These are phyloP conservation scores for Martes martes DNA, from an alignment of 2,113 vertebrate species.

Conservation along the genomic window DNA sequence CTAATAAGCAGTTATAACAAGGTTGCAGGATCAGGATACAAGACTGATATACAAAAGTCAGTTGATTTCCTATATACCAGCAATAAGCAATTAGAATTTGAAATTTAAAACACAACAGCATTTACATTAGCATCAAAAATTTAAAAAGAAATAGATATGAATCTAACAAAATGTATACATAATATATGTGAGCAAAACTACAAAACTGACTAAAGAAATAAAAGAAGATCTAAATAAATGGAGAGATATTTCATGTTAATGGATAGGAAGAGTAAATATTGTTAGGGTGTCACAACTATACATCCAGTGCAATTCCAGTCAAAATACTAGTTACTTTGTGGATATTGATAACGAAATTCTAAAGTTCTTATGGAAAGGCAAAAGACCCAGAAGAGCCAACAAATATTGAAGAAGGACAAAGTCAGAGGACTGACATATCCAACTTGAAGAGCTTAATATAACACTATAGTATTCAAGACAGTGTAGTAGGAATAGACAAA, in stretches of 20 bases:
- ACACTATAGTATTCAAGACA: neutral
- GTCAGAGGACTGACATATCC: neutral
- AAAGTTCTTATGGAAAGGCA: neutral
- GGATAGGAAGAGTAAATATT: neutral
- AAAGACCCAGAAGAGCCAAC: neutral
- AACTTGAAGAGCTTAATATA: neutral
- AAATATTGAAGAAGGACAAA: neutral
- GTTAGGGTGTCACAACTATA: neutral
- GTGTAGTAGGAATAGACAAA: neutral
- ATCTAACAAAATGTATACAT: neutral
- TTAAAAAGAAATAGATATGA: neutral
- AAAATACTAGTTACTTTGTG: neutral
- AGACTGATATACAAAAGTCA: neutral
- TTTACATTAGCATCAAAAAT: neutral
- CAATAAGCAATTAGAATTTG: neutral
- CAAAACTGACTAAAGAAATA: neutral
- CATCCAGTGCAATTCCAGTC: neutral
- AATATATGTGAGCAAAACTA: neutral
- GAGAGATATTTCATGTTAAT: neutral
- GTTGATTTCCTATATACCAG: neutral
- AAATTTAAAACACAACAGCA: neutral
- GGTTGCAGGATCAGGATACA: neutral
- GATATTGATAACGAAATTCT: neutral
- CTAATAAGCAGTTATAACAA: neutral
- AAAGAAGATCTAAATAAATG: neutral